Base-by-base conservation (phyloP, 1,140 invertebrate species). In the Ostrea denselamellosa region DNA sequence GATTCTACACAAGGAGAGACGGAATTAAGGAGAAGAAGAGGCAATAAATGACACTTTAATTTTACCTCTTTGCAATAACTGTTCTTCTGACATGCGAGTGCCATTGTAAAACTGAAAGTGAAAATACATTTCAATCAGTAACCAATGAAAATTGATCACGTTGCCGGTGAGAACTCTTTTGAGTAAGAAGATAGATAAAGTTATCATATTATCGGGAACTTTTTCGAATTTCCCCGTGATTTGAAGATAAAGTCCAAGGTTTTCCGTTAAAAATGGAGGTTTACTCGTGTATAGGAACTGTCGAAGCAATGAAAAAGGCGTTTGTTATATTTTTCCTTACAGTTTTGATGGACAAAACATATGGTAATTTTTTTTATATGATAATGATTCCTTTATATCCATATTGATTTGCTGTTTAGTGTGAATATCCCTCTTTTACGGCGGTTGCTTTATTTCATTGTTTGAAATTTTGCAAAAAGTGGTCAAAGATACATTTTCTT, bases 81-180 rank as follows among this genome's bases (percentile, higher is more conserved):
- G 44, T 65, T 85, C 0, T 65, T 9, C 19, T 62, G 84, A n/a
- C 56, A 62, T 65, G 58, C 68, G 28, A 77, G 68, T 28, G 68
- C 68, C 68, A 77, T 77, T 34, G 2, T 34, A 3, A 12, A 77
- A 77, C 25, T 77, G 68, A 77, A 77, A 77, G 68, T 77, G 68
- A 77, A 77, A 77, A 8, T 28, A 77, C 3, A 14, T 34, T 77
- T 77, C 0, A 62, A 62, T 28, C 68, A 77, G 68, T 77, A 77
- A 77, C 68, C 68, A 77, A 77, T 77, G 68, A 77, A 77, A 77
- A 77, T 77, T 25, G 7, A 77, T 77, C 68, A 77, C 68, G 68
- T 77, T 77, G 68, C 68, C 68, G 68, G 68, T 77, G 68, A 28
- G 68, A 77, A 77, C 68, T 77, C 68, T 77, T 77, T 77, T 77